Evolutionary conservation across 1,140 invertebrate species (phyloP), one percentile per base, ranked within the genome.

Genomic region (Ceratosolen fusciceps): DNA sequence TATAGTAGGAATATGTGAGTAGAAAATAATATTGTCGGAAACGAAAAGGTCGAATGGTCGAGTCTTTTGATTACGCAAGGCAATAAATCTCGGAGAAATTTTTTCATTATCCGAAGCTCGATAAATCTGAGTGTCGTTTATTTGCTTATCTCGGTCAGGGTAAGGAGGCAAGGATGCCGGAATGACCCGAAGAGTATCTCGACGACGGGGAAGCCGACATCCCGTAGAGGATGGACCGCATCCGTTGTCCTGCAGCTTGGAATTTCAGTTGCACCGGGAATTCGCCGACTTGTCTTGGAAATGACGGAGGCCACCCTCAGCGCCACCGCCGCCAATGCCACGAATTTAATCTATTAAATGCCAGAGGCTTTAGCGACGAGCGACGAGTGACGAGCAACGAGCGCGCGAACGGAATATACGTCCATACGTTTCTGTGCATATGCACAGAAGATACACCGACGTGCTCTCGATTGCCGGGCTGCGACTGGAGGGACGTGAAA

Each of bases 331-430:
- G 24, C 7, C 60, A 24, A 16, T n/a, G 49, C 74, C 47, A 49
- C 74, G 49, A 76, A 76, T 76, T 76, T 76, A 76, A 76, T 76
- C 74, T 68, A 68, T 62, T 68, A 76, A 76, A 76, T 76, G 49
- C 74, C 62, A 12, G 31, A 67, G 60, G 74, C 43, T 76, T 76
- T 76, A n/a, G 39, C 14, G 43, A 62, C n/a, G 12, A n/a, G 21
- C n/a, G 49, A 21, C 10, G 31, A 21, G 31, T n/a, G 39, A 39
- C 39, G 58, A 75, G 73, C n/a, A n/a, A n/a, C n/a, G n/a, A n/a
- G n/a, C n/a, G n/a, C n/a, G n/a, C n/a, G n/a, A n/a, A n/a, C n/a
- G 58, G 58, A 75, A 65, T 75, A 75, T 47, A 19, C 52, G 29
- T 60, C 24, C 31, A 47, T 29, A 1, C 29, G n/a, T 34, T 39